Conservation (phyloP, 2,797 vertebrate species). For the Hippoglossus hippoglossus region DNA sequence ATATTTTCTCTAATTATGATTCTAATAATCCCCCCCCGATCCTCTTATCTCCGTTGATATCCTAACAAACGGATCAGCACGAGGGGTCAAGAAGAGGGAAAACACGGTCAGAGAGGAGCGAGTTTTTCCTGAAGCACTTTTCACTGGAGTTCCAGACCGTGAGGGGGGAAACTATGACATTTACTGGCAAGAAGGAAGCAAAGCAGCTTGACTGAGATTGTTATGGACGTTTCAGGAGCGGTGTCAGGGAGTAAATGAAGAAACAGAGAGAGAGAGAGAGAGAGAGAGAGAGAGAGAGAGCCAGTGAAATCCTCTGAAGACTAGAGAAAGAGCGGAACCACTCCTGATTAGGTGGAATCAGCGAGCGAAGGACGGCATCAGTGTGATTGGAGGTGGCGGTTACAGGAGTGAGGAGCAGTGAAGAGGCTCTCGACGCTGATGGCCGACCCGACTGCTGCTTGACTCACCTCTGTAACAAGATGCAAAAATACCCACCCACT, state of each 20-base stretch:
- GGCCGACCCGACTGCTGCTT: constrained; percentile 64
- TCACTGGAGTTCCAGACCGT: background rate
- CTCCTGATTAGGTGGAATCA: constrained; percentile 68
- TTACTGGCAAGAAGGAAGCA: constrained; percentile 14
- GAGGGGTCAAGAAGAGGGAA: background rate
- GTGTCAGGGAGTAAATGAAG: no score
- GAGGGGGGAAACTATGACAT: constrained; percentile 34
- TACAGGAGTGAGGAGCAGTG: constrained; percentile 48
- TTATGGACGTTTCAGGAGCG: background rate
- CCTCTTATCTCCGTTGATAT: background rate
- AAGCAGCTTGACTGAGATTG: constrained; percentile 10
- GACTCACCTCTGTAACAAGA: constrained; percentile 59
- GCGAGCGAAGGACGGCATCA: constrained; percentile 54
- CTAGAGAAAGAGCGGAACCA: background rate
- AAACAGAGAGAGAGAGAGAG: background rate
- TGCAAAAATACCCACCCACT: constrained; percentile 14
- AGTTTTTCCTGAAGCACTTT: constrained; percentile 4
- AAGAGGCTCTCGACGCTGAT: constrained; percentile 75
- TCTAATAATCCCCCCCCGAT: constrained; percentile 5
- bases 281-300: background rate
- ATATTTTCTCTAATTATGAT: constrained; percentile 9
- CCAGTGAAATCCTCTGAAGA: no score
- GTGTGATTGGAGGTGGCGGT: constrained; percentile 70
- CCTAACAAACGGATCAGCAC: background rate
- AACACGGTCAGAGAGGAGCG: background rate